phyloP scores from a whole-genome alignment of 2,888 invertebrate species.

The Orthonevra nobilis region DNA sequence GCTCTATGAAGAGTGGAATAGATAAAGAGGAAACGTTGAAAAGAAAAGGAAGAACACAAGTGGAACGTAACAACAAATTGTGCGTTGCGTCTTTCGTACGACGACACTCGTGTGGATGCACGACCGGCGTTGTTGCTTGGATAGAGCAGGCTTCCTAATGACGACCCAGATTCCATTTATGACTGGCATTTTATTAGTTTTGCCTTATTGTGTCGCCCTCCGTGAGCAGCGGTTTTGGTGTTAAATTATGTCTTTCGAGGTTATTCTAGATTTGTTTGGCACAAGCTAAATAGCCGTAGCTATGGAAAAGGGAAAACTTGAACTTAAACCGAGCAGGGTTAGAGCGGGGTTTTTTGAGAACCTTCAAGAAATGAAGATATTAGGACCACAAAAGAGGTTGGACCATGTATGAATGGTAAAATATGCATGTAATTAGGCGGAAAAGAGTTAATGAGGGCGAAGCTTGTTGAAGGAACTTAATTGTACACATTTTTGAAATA shows the following conservation, averaged over 20 bases:
- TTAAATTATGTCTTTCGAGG: slow-evolving; percentile 41
- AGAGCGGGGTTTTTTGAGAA: slow-evolving; percentile 16
- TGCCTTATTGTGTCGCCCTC: not conserved
- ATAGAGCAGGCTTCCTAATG: slow-evolving; percentile 46
- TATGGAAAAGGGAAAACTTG: slow-evolving; percentile 38
- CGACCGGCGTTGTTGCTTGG: slow-evolving; percentile 4
- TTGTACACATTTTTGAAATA: no score
- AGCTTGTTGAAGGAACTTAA: no score
- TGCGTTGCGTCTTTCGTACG: slow-evolving; percentile 62
- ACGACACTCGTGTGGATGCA: slow-evolving; percentile 1
- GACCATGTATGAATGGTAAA: no score
- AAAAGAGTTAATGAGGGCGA: no score
- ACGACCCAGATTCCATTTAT: slow-evolving; percentile 68
- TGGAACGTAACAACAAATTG: slow-evolving; percentile 51
- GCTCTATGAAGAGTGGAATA: slow-evolving; percentile 3
- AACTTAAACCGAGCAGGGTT: not conserved
- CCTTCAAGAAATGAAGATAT: no score
- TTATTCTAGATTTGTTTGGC: slow-evolving; percentile 24
- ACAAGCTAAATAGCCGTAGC: slow-evolving; percentile 17
- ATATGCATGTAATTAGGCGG: no score
- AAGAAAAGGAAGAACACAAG: slow-evolving; percentile 14
- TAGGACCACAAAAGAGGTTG: no score
- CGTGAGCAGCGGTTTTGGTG: slow-evolving; percentile 2
- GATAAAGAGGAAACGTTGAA: slow-evolving; percentile 39
- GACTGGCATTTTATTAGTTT: slow-evolving; percentile 60